Base-by-base conservation (phyloP, 2,797 vertebrate genomes). In the Bradypodion pumilum region DNA sequence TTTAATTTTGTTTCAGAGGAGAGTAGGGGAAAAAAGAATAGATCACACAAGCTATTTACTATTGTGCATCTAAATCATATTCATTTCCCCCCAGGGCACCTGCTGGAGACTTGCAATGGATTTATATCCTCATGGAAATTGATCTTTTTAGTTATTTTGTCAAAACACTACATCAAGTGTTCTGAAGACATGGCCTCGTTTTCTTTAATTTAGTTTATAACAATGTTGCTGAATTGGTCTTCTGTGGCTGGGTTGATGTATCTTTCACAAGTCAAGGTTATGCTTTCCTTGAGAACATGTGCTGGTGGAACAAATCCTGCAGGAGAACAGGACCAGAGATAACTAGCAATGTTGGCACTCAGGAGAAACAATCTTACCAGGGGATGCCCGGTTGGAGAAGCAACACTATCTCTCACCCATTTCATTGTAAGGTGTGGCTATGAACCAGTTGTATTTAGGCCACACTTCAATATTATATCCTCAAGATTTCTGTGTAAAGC, bases 41-140 rank as follows among this genome's bases (percentile, higher is more conserved):
- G 49, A 52, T 52, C 16, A 9, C 52, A 52, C 49, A 49, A 52
- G 49, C 9, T 52, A 78, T 74, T 80, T 42, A 62, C 87, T 59
- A n/a, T 40, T 78, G 80, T 75, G 44, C 8, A 66, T 59, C 59
- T 21, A 84, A 85, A 65, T 79, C 52, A 44, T 16, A 37, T 7
- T 82, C 49, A 35, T n/a, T 85, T 89, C 85, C n/a, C n/a, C 25
- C 52, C 32, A 85, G 69, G 23, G 72, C 19, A n/a, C 75, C 1
- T 74, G 79, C 66, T 79, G 35, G 60, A 44, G 81, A 1, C 75
- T 88, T 15, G 9, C 66, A 59, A 89, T 81, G 60, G 74, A 65
- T 69, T 84, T n/a, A 40, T 80, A 59, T 3, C 23, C 56, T 21
- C 46, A 27, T 62, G 87, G 74, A 68, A 52, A 78, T 44, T 59